Evolutionary conservation across 2,797 vertebrate genomes (phyloP).

Genomic region (Hozukius guyotensis): DNA sequence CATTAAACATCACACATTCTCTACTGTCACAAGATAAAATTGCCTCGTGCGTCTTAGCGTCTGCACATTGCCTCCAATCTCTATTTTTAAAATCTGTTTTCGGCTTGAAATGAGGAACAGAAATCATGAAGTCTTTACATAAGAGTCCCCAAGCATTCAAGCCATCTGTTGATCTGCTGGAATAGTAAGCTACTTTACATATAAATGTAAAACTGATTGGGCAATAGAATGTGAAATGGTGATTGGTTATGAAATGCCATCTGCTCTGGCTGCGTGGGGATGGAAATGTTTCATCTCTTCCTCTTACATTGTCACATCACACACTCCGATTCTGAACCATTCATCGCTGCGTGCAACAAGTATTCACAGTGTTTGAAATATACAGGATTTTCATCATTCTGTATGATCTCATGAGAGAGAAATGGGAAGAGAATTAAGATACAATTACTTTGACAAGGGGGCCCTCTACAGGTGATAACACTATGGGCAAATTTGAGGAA

Average conservation of each 20-base stretch:
- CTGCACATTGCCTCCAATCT: slow-evolving; percentile 5
- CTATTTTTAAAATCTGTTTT: slow-evolving; percentile 45
- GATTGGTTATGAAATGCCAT: slow-evolving; percentile 72
- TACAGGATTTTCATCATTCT: not conserved
- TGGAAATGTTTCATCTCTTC: slow-evolving; percentile 19
- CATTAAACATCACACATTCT: slow-evolving; percentile 18
- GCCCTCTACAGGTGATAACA: slow-evolving; percentile 66
- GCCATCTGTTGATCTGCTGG: slow-evolving; percentile 71
- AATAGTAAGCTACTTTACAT: slow-evolving; percentile 61
- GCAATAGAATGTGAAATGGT: slow-evolving; percentile 63
- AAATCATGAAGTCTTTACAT: slow-evolving; percentile 39
- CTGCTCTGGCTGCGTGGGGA: slow-evolving; percentile 51
- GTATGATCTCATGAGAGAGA: not conserved
- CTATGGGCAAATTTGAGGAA: not conserved
- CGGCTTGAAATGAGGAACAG: slow-evolving; percentile 33
- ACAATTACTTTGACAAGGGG: slow-evolving; percentile 54
- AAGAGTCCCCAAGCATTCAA: slow-evolving; percentile 55
- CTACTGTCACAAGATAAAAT: slow-evolving; percentile 15
- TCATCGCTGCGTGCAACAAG: slow-evolving; percentile 10
- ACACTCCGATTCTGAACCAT: not conserved
- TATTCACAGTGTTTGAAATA: not conserved
- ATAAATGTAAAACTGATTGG: slow-evolving; percentile 73
- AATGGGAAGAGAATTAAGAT: not conserved
- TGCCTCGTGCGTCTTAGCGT: slow-evolving; percentile 3
- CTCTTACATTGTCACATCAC: slow-evolving; percentile 28